Evolutionary conservation across 2,113 vertebrate species (phyloP).

Genomic region (Chaetodon trifascialis): DNA sequence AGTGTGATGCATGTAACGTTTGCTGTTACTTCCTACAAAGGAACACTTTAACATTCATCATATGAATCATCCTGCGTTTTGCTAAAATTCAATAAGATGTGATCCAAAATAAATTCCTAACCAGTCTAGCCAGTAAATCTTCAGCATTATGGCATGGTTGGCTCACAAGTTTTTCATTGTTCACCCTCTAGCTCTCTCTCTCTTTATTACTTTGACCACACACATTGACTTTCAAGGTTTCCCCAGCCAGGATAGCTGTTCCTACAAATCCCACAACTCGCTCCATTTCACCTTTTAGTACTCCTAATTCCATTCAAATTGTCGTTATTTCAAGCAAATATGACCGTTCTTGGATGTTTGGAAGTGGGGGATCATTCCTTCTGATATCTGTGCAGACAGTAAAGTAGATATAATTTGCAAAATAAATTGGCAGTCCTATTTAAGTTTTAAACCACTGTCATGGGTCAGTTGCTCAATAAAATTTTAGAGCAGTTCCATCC

Average conservation of each 20-base stretch:
- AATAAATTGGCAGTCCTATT: constrained; percentile 32
- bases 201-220: constrained; percentile 62
- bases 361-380: neutral
- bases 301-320: constrained; percentile 24
- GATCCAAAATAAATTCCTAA: constrained; percentile 6
- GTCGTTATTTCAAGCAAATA: constrained; percentile 38
- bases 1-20: constrained; percentile 27
- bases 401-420: constrained; percentile 33
- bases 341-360: neutral
- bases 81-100: constrained; percentile 7
- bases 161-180: constrained; percentile 32
- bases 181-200: constrained; percentile 37
- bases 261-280: constrained; percentile 18
- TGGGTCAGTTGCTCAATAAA: constrained; percentile 41
- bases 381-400: neutral
- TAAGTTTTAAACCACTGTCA: constrained; percentile 48
- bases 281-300: constrained; percentile 36
- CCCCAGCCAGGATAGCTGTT: constrained; percentile 24
- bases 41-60: constrained; percentile 1
- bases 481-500: constrained; percentile 26
- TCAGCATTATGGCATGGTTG: constrained; percentile 17
- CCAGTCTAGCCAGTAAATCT: constrained; percentile 27
- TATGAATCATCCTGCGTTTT: neutral
- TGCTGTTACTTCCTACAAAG: neutral
- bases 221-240: constrained; percentile 53